phyloP scores from a whole-genome alignment of 2,113 vertebrate genomes.

The Dromas ardeola region DNA sequence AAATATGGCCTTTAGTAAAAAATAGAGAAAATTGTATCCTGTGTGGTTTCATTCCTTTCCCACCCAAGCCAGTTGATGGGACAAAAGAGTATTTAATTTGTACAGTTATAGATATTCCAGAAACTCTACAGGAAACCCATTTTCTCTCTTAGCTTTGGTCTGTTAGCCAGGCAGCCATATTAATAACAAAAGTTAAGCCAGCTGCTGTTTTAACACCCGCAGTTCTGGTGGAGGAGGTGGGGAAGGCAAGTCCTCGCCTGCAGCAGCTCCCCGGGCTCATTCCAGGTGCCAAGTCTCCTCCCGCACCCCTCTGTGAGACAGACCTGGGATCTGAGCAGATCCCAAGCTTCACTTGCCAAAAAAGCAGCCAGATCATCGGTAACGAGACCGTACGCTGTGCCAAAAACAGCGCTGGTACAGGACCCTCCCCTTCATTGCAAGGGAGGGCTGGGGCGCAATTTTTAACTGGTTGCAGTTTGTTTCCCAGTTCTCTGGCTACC shows the following conservation, averaged over 20 bases:
- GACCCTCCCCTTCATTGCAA: not conserved
- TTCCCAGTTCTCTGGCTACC: not conserved
- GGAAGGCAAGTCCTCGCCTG: not conserved
- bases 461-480: not conserved
- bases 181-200: not conserved
- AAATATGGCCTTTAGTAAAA: not conserved
- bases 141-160: not conserved
- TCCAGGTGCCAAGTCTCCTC: not conserved
- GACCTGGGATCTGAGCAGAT: not conserved
- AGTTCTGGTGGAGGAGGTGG: not conserved
- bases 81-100: not conserved
- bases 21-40: not conserved
- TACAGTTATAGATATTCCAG: not conserved
- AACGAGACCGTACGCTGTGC: accelerated
- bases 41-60: conserved; percentile 19
- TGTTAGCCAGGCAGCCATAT: not conserved
- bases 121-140: not conserved
- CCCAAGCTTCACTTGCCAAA: not conserved
- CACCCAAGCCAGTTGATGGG: not conserved
- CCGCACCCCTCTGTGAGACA: not conserved
- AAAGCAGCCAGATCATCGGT: not conserved
- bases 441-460: not conserved
- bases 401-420: not conserved
- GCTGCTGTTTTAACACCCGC: not conserved
- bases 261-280: not conserved